Evolutionary conservation across 2,888 invertebrate species (phyloP), one percentile per base, ranked within the genome.

Genomic region (Pilophorus perplexus): DNA sequence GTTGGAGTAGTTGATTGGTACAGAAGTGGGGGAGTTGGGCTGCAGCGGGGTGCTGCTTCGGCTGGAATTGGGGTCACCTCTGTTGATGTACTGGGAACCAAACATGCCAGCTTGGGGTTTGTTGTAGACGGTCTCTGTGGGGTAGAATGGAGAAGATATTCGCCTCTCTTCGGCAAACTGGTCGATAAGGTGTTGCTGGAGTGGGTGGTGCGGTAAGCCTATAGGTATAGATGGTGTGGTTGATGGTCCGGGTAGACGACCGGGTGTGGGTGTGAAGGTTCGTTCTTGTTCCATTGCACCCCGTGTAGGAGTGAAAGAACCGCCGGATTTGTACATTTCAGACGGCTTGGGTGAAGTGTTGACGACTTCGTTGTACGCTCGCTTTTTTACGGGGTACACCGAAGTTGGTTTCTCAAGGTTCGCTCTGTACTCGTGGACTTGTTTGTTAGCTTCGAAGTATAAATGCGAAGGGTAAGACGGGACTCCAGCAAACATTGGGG

Each of bases 371-470:
- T 79, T 83, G 71, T 84, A 85, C 33, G 79, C 80, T 40, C 85
- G 78, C 74, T 85, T 85, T 74, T 85, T 85, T 37, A 85, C 84
- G 8, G 85, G 85, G 73, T 83, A 85, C 23, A 81, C 76, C 16
- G 71, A 64, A 25, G 59, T 20, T 3, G 70, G 67, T 44, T 72
- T 72, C 46, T 72, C 72, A 20, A 67, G 25, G 38, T 68, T 64
- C 10, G 64, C 52, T 0, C 83, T 80, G 74, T 85, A 71, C 40
- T 71, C 71, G 3, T 69, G 67, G 8, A 69, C 65, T 27, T 70
- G 68, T 44, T 72, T 72, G 44, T 60, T 70, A 10, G 71, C 66
- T 57, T 72, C 73, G 57, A 72, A 73, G 66, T 72, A 73, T 81
- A 69, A 84, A 83, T 80, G 75, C 57, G 82, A 81, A 10, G 81